These are phyloP conservation scores for Rhagium mordax DNA, from an alignment of 2,888 invertebrate genomes.

Conservation along the genomic window DNA sequence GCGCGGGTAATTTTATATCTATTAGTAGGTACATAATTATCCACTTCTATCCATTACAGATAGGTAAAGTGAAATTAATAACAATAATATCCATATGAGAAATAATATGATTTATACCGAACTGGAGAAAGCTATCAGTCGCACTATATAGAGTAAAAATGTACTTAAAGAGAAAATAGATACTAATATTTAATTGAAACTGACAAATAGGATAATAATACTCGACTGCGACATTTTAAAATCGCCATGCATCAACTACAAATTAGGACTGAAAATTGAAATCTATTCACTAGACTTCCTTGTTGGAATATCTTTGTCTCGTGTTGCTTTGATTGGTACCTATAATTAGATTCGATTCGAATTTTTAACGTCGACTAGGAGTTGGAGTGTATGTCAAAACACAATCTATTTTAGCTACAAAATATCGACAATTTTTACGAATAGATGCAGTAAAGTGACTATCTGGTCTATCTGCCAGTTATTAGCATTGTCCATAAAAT, in stretches of 20 bases:
- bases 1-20: not conserved
- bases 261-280: not conserved
- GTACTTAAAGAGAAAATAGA: not conserved
- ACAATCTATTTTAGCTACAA: too few species aligned
- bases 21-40: not conserved
- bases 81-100: not conserved
- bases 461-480: too few species aligned
- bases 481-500: too few species aligned
- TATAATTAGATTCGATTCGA: too few species aligned
- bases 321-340: not conserved
- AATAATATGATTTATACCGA: slow-evolving; percentile 3
- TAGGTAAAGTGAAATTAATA: slow-evolving; percentile 8
- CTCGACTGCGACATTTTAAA: not conserved
- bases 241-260: not conserved
- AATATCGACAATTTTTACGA: too few species aligned
- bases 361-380: too few species aligned
- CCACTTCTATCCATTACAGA: not conserved
- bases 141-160: slow-evolving; percentile 4
- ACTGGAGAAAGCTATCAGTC: slow-evolving; percentile 9
- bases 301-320: not conserved
- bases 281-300: not conserved
- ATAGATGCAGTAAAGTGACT: too few species aligned
- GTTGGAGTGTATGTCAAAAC: too few species aligned
- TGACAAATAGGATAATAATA: not conserved
- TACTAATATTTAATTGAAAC: not conserved